Conservation (phyloP, 2,797 vertebrate species). For the Gephyroberyx darwinii region DNA sequence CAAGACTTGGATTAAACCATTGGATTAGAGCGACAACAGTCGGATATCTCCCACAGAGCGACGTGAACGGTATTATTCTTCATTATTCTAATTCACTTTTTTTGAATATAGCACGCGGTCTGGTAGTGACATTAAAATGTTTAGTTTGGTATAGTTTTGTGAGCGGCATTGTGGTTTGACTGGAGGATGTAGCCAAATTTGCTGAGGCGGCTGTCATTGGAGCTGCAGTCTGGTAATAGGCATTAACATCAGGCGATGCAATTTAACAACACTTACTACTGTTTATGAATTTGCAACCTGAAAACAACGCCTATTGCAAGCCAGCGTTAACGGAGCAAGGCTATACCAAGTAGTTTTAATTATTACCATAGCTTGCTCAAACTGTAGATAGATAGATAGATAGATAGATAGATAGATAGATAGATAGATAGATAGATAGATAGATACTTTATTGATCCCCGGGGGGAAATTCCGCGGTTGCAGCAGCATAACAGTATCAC, state of each 20-base stretch:
- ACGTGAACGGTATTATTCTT: conserved; percentile 58
- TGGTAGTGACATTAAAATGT: rapidly evolving
- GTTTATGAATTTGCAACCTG: neutral
- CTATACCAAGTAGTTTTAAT: neutral
- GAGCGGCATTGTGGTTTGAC: neutral
- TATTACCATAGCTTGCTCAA: neutral
- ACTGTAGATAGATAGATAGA: neutral
- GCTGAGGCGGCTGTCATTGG: conserved; percentile 59
- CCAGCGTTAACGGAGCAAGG: neutral
- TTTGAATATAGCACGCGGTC: rapidly evolving
- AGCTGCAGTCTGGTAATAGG: conserved; percentile 23
- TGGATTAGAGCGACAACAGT: conserved; percentile 41
- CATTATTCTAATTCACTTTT: neutral
- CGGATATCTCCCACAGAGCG: conserved; percentile 35
- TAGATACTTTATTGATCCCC: too few species aligned
- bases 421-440: too few species aligned
- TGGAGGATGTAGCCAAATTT: conserved; percentile 17
- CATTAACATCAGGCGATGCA: neutral
- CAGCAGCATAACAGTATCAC: too few species aligned
- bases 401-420: too few species aligned
- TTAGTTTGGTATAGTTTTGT: rapidly evolving
- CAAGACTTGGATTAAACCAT: conserved; percentile 57
- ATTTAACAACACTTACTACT: neutral
- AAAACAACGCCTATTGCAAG: neutral
- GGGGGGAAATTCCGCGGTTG: too few species aligned